phyloP scores from a whole-genome alignment of 2,797 vertebrate genomes.

The Florisuga fusca region DNA sequence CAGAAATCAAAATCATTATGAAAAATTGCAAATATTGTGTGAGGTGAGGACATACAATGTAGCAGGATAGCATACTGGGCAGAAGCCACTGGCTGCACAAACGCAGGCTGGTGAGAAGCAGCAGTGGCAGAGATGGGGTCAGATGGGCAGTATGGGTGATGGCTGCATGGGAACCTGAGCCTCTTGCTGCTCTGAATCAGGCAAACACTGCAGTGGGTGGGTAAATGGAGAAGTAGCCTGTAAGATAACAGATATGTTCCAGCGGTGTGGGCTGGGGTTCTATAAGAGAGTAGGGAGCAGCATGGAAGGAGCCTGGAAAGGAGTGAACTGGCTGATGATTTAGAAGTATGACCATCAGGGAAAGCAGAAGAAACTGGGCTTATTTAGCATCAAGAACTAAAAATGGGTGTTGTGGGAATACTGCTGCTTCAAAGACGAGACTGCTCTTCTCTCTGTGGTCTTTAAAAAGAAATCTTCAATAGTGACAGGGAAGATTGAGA shows the following conservation, averaged over 20 bases:
- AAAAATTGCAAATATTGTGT: not conserved
- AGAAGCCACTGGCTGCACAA: fast-evolving
- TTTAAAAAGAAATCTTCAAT: not conserved
- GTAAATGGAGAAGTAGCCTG: not conserved
- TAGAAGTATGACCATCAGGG: fast-evolving
- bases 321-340: not conserved
- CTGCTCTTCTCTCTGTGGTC: not conserved
- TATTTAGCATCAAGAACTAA: not conserved
- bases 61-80: not conserved
- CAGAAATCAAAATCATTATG: not conserved
- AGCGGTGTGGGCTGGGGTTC: not conserved
- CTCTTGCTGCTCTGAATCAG: not conserved
- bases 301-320: not conserved
- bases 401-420: not conserved
- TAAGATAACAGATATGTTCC: not conserved
- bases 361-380: not conserved
- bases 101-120: not conserved
- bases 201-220: not conserved
- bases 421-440: not conserved
- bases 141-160: not conserved
- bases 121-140: not conserved
- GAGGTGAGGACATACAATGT: not conserved
- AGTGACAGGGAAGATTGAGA: not conserved
- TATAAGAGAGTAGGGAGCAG: not conserved
- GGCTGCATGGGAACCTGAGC: fast-evolving